These are phyloP conservation scores for Malthinus seriepunctatus DNA, from an alignment of 2,888 invertebrate genomes.

Conservation along the genomic window DNA sequence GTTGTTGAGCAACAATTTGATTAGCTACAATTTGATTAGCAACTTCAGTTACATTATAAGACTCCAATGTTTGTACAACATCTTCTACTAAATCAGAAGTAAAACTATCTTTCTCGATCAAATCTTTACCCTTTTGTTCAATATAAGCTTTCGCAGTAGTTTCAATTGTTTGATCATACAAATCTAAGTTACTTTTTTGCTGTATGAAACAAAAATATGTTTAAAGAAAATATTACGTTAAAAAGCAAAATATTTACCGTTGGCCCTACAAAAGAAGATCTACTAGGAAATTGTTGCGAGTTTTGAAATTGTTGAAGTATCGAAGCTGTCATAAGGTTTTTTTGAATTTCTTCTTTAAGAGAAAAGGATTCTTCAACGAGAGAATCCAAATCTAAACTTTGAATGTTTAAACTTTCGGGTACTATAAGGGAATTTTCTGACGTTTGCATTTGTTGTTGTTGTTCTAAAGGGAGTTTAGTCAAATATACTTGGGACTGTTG, in stretches of 20 bases:
- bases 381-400: slow-evolving; percentile 47
- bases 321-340: slow-evolving; percentile 48
- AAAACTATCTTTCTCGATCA: slow-evolving; percentile 46
- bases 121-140: slow-evolving; percentile 38
- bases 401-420: slow-evolving; percentile 45
- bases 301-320: slow-evolving; percentile 52
- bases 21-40: slow-evolving; percentile 53
- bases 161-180: slow-evolving; percentile 45
- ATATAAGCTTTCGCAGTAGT: slow-evolving; percentile 34
- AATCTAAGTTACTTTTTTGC: slow-evolving; percentile 48
- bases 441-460: slow-evolving; percentile 56
- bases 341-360: slow-evolving; percentile 48
- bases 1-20: slow-evolving; percentile 49
- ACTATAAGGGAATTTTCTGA: slow-evolving; percentile 39
- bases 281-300: slow-evolving; percentile 38
- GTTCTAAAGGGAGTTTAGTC: slow-evolving; percentile 38
- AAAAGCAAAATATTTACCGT: slow-evolving; percentile 39
- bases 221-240: background rate
- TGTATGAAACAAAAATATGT: slow-evolving; percentile 40
- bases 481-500: slow-evolving; percentile 42
- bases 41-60: slow-evolving; percentile 59
- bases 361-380: slow-evolving; percentile 44
- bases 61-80: slow-evolving; percentile 54
- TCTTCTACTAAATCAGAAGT: slow-evolving; percentile 48
- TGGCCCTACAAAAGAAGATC: slow-evolving; percentile 48